Conservation (phyloP, 2,797 vertebrate genomes). For the Labroides dimidiatus region DNA sequence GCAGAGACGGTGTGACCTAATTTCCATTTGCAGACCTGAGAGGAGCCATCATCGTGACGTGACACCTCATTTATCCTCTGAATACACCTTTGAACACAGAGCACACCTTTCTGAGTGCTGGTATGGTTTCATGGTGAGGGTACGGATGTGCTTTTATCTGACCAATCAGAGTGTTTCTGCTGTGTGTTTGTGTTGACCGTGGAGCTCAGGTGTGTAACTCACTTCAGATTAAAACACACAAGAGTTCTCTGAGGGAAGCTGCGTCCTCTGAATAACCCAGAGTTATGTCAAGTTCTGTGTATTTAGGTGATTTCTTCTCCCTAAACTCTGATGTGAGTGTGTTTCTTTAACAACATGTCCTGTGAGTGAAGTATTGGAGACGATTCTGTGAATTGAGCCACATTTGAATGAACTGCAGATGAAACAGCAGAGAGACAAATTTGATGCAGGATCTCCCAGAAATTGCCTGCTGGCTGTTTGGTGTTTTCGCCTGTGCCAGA, state of each 20-base stretch:
- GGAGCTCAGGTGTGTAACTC: not conserved
- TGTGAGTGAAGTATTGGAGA: not conserved
- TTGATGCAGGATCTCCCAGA: not conserved
- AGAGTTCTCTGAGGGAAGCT: no score
- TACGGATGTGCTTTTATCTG: accelerated
- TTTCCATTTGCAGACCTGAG: conserved; percentile 49
- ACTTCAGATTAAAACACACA: no score
- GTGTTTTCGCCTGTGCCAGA: not conserved
- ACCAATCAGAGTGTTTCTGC: not conserved
- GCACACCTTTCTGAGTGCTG: accelerated
- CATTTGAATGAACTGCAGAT: not conserved
- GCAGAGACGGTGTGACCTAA: conserved; percentile 56
- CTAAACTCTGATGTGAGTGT: no score
- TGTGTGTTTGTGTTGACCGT: not conserved
- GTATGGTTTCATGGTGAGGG: accelerated
- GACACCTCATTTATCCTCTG: not conserved
- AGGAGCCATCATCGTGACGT: conserved; percentile 1
- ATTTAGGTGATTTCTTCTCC: no score
- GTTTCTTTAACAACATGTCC: not conserved
- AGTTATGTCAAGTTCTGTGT: not conserved
- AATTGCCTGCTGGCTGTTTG: not conserved
- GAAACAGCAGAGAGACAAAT: not conserved
- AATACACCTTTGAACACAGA: not conserved
- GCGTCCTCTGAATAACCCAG: not conserved
- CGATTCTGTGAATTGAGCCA: no score